Base-by-base conservation (phyloP, 2,888 invertebrate genomes). In the Patella depressa region DNA sequence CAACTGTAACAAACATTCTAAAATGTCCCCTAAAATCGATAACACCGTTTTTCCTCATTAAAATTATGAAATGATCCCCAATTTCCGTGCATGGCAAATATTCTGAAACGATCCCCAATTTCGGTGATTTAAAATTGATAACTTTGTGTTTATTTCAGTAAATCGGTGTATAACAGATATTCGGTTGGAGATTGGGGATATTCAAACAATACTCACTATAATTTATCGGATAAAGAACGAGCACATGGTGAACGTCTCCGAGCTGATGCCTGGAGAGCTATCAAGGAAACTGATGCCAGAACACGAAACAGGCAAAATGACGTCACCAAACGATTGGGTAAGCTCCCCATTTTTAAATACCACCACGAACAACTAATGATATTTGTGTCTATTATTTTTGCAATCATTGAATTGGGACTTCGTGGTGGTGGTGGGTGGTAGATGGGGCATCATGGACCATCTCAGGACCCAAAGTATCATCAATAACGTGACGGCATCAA, bases 151-250 rank as follows among this genome's bases (percentile, higher is more conserved):
- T 17, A 11, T 65, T 65, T 71, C 84, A 90, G 91, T 77, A 87
- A 88, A 78, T 84, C 86, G 34, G 84, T 97, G 53, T 96, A 97
- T 90, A 96, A 97, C 0, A 85, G 91, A 0, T 97, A 96, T 92
- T 97, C 97, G 1, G 96, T 96, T 75, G 94, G 95, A 81, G 97
- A 98, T 93, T 98, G 97, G 97, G 95, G 95, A 76, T 95, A 96
- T 92, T 95, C 95, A 88, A 96, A 96, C 90, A 92, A 91, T 88
- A 92, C 89, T 90, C 94, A 95, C 89, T 97, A 95, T 90, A 95
- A 95, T 87, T 96, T 97, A 90, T 95, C 97, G 0, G 96, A 97
- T 89, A 95, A 95, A n/a, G 96, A 96, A 90, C 94, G 97, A 90
- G 95, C 94, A 85, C 94, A 88, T 73, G 90, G 89, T 12, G 89